These are phyloP conservation scores for Chrysoperla carnea DNA, from an alignment of 1,140 invertebrate genomes.

Conservation along the genomic window DNA sequence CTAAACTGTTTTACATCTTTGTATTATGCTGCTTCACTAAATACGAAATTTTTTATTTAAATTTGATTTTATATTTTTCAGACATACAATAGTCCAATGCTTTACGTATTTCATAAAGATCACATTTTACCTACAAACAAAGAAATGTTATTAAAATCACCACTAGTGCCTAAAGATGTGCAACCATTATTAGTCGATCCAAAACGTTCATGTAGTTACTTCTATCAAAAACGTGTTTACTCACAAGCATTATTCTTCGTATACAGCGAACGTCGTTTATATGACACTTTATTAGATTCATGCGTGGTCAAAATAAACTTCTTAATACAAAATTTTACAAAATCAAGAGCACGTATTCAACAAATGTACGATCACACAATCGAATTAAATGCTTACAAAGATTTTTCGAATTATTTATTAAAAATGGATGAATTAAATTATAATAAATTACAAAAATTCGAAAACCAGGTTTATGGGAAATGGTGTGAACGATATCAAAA, in stretches of 20 bases:
- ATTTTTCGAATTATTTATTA: background rate
- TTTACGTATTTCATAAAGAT: constrained; percentile 1
- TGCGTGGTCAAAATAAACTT: constrained; percentile 8
- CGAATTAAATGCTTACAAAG: background rate
- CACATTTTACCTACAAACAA: background rate
- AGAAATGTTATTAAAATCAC: background rate
- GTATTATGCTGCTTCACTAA: no score
- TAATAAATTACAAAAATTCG: background rate
- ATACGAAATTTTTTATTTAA: no score
- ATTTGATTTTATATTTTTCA: background rate
- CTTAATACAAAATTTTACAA: no score
- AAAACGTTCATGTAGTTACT: constrained; percentile 5
- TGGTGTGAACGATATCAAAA: background rate
- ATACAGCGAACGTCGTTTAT: constrained; percentile 9
- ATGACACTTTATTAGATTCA: constrained; percentile 7
- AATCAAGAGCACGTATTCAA: background rate
- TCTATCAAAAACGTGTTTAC: constrained; percentile 8
- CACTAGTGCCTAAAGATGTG: constrained; percentile 14
- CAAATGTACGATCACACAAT: background rate
- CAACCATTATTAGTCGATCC: constrained; percentile 16
- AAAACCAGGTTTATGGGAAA: background rate
- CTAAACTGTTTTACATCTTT: no score
- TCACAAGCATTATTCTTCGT: constrained; percentile 12
- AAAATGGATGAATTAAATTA: background rate
- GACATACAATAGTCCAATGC: background rate